These are phyloP conservation scores for Tragelaphus scriptus DNA, from an alignment of 2,113 vertebrate species.

Conservation along the genomic window DNA sequence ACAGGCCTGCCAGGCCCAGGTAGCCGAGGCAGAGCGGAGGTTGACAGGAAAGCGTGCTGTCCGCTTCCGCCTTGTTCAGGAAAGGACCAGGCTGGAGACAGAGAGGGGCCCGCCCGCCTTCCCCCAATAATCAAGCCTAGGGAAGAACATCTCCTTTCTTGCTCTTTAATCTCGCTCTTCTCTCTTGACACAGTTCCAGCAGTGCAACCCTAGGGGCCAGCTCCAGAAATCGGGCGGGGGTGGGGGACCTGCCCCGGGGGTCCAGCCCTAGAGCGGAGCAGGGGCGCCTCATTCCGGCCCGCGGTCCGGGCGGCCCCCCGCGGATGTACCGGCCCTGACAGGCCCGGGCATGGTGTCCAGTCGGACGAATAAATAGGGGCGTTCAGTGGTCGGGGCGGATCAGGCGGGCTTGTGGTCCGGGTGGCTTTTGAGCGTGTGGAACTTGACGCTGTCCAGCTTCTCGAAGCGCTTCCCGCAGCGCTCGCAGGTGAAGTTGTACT, in stretches of 20 bases:
- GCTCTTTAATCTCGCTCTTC: constrained; percentile 64
- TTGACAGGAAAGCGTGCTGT: neutral
- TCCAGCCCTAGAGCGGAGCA: neutral
- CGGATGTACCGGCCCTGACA: neutral
- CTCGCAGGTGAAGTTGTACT: constrained; percentile 93
- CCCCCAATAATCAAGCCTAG: constrained; percentile 19
- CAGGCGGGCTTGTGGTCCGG: constrained; percentile 86
- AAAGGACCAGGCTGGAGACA: neutral
- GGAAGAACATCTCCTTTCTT: constrained; percentile 48
- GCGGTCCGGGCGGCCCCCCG: neutral
- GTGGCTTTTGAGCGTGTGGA: constrained; percentile 93
- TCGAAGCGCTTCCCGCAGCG: constrained; percentile 92
- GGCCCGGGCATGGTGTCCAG: neutral
- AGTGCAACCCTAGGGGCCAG: constrained; percentile 9
- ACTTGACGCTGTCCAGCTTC: constrained; percentile 93
- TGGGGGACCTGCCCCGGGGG: neutral
- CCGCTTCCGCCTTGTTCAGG: neutral
- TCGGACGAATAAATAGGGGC: constrained; percentile 66
- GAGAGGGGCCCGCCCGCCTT: neutral
- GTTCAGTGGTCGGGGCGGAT: neutral
- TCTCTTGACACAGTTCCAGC: constrained; percentile 41
- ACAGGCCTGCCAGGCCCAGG: neutral
- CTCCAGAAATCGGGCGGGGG: neutral
- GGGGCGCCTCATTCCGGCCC: constrained; percentile 31
- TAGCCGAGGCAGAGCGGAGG: accelerated